A percentile compares a stretch with the other conserved stretches of the same genome.
Evolutionary conservation across 1,140 invertebrate genomes (phyloP).

Genomic region (Teleogryllus occipitalis): DNA sequence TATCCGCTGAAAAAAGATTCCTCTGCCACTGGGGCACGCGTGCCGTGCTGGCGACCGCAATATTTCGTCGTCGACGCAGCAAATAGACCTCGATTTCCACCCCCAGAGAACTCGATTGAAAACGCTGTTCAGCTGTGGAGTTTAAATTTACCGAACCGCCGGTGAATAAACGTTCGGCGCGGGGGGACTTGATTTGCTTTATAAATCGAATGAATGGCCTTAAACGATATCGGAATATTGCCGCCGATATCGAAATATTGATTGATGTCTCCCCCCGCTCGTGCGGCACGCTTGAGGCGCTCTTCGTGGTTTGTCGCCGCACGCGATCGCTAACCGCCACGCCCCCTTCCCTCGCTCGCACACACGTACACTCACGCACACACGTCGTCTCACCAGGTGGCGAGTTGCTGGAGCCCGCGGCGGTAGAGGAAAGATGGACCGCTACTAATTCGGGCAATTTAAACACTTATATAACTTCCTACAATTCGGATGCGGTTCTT

Average conservation of each 20-base stretch:
- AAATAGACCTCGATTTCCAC: neutral
- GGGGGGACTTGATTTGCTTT: neutral
- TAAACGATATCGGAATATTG: neutral
- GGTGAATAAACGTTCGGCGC: neutral
- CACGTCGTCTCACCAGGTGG: neutral
- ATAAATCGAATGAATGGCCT: neutral
- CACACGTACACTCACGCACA: neutral
- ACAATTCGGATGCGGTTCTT: too few relatives aligned
- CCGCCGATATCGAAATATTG: neutral
- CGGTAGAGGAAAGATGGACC: neutral
- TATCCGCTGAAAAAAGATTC: too few relatives aligned
- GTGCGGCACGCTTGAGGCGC: too few relatives aligned
- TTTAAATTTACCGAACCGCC: neutral
- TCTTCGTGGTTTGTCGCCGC: too few relatives aligned
- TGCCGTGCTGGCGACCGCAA: too few relatives aligned
- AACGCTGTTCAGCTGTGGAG: neutral
- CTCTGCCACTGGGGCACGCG: too few relatives aligned
- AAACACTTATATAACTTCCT: neutral
- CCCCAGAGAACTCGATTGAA: neutral
- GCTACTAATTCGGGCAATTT: neutral
- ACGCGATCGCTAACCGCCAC: neutral
- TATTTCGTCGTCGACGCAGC: neutral
- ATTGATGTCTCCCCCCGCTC: neutral
- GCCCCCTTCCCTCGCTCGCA: neutral
- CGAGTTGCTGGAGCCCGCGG: neutral